phyloP scores from a whole-genome alignment of 2,113 vertebrate genomes.

The Nothobranchius kuhntae region DNA sequence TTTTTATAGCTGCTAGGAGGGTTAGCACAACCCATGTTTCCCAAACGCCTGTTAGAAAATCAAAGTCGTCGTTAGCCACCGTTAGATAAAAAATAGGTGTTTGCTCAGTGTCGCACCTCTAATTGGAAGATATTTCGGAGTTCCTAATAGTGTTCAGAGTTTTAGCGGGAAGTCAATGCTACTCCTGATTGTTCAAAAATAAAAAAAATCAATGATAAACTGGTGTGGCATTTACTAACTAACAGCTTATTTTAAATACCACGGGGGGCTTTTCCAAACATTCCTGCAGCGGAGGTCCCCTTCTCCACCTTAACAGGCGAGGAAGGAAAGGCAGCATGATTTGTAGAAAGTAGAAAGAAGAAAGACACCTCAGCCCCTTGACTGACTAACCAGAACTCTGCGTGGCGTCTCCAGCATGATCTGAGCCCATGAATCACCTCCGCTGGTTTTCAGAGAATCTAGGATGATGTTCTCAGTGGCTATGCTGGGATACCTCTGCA shows the following conservation, averaged over 20 bases:
- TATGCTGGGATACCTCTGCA: constrained; percentile 8
- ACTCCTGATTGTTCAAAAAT: constrained; percentile 9
- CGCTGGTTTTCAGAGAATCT: constrained; percentile 21
- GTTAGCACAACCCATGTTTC: constrained; percentile 25
- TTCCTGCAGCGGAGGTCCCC: background rate
- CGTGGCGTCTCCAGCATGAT: constrained; percentile 22
- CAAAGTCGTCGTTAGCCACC: constrained; percentile 21
- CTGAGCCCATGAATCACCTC: constrained; percentile 26
- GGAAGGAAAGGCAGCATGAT: constrained; percentile 9
- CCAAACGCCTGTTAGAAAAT: constrained; percentile 36
- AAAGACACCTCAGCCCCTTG: constrained; percentile 8
- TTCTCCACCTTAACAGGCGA: constrained; percentile 22
- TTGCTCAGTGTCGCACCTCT: constrained; percentile 35
- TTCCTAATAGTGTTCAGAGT: constrained; percentile 14
- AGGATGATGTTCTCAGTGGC: constrained; percentile 28
- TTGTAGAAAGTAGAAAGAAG: constrained; percentile 20
- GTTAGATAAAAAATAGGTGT: constrained; percentile 40
- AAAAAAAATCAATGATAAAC: constrained; percentile 18
- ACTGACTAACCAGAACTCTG: constrained; percentile 34
- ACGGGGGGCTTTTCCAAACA: constrained; percentile 11
- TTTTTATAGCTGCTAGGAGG: constrained; percentile 28
- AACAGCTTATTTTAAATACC: constrained; percentile 9
- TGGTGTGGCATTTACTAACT: constrained; percentile 23
- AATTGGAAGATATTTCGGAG: constrained; percentile 41
- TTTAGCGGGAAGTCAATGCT: constrained; percentile 21